phyloP scores from a whole-genome alignment of 2,113 vertebrate genomes.

The Zosterops lateralis region DNA sequence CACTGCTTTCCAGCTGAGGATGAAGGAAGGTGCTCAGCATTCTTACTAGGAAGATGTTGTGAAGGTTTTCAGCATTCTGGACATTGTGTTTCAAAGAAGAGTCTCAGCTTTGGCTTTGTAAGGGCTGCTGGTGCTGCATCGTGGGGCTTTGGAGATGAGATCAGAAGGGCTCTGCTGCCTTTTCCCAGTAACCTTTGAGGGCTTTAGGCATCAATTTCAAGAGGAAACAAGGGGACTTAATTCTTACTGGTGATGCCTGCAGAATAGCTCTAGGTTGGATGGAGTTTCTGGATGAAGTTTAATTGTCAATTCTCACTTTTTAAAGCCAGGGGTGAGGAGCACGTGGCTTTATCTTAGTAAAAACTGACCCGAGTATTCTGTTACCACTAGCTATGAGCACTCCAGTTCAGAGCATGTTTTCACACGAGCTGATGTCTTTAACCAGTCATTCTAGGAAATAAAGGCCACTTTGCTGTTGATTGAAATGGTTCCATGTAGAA shows the following conservation, averaged over 20 bases:
- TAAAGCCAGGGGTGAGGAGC: not conserved
- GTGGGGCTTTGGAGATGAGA: not conserved
- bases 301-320: not conserved
- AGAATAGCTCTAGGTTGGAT: not conserved
- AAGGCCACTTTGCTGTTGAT: not conserved
- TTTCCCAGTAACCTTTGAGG: not conserved
- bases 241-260: not conserved
- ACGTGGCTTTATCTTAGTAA: not conserved
- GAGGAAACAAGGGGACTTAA: not conserved
- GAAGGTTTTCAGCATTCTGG: not conserved
- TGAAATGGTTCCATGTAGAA: not conserved
- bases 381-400: not conserved
- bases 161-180: not conserved
- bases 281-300: not conserved
- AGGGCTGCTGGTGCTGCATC: not conserved
- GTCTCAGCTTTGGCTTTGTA: not conserved
- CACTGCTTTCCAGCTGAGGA: not conserved
- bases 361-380: not conserved
- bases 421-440: not conserved
- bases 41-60: not conserved
- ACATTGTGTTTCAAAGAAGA: not conserved
- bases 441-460: not conserved
- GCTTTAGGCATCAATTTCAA: not conserved
- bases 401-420: not conserved
- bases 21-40: not conserved